Percentiles rank a stretch among this genome's conserved stretches.
Conservation (phyloP, 92 coral and sea anemone genomes). For the Palythoa grandiflora region DNA sequence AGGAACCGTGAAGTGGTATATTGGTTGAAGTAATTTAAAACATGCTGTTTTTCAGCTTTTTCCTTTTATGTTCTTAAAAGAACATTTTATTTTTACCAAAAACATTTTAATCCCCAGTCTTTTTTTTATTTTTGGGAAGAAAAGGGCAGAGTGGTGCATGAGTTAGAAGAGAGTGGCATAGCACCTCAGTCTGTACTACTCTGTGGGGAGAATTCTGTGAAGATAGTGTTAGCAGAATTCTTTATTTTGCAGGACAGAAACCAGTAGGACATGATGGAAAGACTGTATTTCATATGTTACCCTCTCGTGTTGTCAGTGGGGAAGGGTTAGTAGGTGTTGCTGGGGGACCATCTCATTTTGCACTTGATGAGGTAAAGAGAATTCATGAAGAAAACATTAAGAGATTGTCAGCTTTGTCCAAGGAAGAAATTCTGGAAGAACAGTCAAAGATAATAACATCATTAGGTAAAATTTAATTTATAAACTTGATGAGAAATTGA, state of each 20-base stretch:
- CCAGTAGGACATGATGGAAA: background rate
- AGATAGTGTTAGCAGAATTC: background rate
- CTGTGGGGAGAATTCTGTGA: background rate
- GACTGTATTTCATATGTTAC: background rate
- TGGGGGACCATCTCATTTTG: conserved; percentile 11
- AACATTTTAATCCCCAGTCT: too few species aligned
- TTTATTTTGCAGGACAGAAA: background rate
- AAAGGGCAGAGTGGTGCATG: too few species aligned
- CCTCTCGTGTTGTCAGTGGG: conserved; percentile 70
- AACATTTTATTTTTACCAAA: too few species aligned
- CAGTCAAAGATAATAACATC: conserved; percentile 74
- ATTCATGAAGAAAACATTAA: conserved; percentile 86
- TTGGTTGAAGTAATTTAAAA: too few species aligned
- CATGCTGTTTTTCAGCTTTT: too few species aligned
- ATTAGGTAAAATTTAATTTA: conserved; percentile 61
- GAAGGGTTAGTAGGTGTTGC: conserved; percentile 63
- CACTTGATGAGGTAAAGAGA: conserved; percentile 66
- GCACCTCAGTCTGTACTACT: too few species aligned
- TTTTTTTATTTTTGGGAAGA: too few species aligned
- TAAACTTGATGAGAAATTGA: background rate
- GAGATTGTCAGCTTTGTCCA: conserved; percentile 77
- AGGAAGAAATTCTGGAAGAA: conserved; percentile 85
- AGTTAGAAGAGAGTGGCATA: background rate
- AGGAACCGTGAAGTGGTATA: too few species aligned
- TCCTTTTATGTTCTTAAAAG: too few species aligned